A percentile compares a stretch with the other conserved stretches of the same genome.
Evolutionary conservation across 1,140 invertebrate species (phyloP).

Genomic region (Eriocheir sinensis): DNA sequence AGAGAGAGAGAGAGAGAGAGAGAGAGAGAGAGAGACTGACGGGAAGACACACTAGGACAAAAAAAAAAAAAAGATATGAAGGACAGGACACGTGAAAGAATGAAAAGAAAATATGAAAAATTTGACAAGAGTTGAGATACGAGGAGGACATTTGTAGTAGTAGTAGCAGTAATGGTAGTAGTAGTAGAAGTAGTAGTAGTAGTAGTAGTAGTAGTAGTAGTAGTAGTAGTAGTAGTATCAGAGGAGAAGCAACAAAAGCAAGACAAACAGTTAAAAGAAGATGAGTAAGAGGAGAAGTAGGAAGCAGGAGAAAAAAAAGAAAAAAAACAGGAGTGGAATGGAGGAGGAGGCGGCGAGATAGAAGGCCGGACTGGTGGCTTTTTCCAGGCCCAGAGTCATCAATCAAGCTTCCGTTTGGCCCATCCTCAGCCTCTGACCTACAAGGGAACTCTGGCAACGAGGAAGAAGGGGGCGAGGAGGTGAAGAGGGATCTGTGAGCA

Average conservation of each 20-base stretch:
- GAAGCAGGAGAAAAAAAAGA: no score
- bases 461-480: no score
- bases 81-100: background rate
- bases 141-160: no score
- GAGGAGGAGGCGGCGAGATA: background rate
- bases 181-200: no score
- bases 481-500: background rate
- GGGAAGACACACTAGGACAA: no score
- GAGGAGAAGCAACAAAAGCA: no score
- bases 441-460: background rate
- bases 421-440: background rate
- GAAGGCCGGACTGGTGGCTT: background rate
- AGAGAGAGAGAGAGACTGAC: background rate
- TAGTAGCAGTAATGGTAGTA: no score
- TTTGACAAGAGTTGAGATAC: no score
- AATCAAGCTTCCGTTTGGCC: background rate
- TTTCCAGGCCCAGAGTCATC: background rate
- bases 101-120: background rate
- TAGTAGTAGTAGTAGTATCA: no score
- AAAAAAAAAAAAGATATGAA: background rate
- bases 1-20: background rate
- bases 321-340: background rate
- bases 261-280: no score
- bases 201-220: no score
- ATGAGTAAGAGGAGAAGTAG: background rate